Conservation (phyloP, 2,888 invertebrate species). For the Polydesmus complanatus region DNA sequence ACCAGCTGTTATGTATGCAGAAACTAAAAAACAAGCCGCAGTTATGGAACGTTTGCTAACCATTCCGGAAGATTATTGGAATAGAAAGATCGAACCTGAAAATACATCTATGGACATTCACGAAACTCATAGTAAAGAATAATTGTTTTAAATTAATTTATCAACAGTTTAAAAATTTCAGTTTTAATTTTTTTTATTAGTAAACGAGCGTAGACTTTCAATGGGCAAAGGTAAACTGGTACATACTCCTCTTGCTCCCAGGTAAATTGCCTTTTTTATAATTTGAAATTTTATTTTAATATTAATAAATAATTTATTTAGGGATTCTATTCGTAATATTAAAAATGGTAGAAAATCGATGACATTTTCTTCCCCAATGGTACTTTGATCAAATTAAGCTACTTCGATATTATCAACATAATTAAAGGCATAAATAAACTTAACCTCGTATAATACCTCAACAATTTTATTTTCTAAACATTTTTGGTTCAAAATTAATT, state of each 20-base stretch:
- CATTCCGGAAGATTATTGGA: conserved; percentile 62
- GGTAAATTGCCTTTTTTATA: not conserved
- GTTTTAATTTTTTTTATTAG: not conserved
- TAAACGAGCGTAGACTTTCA: not conserved
- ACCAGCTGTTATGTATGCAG: conserved; percentile 53
- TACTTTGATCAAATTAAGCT: too few species aligned
- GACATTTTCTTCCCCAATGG: not conserved
- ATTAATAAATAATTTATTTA: not conserved
- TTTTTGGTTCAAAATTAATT: too few species aligned
- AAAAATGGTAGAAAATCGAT: not conserved
- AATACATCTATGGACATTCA: not conserved
- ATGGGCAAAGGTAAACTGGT: not conserved
- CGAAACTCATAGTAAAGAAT: not conserved
- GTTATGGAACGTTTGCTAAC: conserved; percentile 53
- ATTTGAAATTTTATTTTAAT: not conserved
- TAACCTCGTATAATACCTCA: too few species aligned
- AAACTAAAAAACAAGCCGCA: conserved; percentile 53
- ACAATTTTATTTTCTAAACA: too few species aligned
- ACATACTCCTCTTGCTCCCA: not conserved
- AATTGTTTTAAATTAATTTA: too few species aligned
- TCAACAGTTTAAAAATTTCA: too few species aligned
- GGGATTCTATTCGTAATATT: not conserved
- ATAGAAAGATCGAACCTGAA: conserved; percentile 44
- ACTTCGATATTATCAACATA: too few species aligned
- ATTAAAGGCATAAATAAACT: too few species aligned